phyloP scores from a whole-genome alignment of 1,140 invertebrate species.

The Drosophila mauritiana region DNA sequence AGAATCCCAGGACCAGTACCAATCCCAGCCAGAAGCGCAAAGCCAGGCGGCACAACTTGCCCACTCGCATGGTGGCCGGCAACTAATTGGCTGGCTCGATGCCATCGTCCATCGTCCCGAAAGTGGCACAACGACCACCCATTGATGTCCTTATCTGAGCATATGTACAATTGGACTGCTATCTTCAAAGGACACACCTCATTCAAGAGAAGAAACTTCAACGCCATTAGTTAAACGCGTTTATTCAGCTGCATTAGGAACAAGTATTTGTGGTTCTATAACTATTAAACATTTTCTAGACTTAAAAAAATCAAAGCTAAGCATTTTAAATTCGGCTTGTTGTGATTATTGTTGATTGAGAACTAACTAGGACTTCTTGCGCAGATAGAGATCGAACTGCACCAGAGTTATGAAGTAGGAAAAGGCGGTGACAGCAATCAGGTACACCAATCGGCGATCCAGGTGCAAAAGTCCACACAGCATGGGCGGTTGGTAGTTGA shows the following conservation, averaged over 20 bases:
- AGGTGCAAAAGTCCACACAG: conserved; percentile 69
- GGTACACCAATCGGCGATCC: conserved; percentile 65
- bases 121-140: background rate
- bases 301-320: no score
- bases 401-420: conserved; percentile 79
- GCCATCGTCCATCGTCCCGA: background rate
- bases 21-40: conserved; percentile 19
- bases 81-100: background rate
- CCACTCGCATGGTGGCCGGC: conserved; percentile 11
- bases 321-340: background rate
- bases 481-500: conserved; percentile 39
- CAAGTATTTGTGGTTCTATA: background rate
- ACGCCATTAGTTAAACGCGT: background rate
- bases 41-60: conserved; percentile 10
- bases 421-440: conserved; percentile 69
- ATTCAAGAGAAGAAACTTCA: background rate
- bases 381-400: conserved; percentile 73
- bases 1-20: conserved; percentile 9
- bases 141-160: background rate
- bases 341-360: no score
- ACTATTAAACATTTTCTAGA: no score
- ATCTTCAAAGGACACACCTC: background rate
- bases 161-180: background rate
- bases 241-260: background rate
- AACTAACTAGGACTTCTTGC: conserved; percentile 12